Percentiles rank a stretch among this genome's conserved stretches.
These are phyloP conservation scores for Danaus plexippus DNA, from an alignment of 1,140 invertebrate genomes.

Conservation along the genomic window DNA sequence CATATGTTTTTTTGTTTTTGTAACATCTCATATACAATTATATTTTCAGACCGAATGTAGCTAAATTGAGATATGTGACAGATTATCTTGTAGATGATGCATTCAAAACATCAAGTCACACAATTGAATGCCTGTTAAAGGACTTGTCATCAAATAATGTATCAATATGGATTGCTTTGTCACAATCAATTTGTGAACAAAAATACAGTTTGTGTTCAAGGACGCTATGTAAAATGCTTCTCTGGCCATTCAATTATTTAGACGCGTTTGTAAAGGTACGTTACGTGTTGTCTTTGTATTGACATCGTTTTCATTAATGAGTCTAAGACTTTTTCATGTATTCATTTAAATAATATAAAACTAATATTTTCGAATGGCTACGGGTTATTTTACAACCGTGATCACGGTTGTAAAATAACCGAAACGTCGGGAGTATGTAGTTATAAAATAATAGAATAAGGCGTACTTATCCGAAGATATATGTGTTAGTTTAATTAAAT, in stretches of 20 bases:
- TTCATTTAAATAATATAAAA: too few relatives aligned
- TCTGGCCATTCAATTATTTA: constrained; percentile 34
- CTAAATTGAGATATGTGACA: constrained; percentile 26
- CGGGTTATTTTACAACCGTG: too few relatives aligned
- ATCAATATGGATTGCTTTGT: constrained; percentile 36
- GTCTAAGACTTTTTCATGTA: too few relatives aligned
- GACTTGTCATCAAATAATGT: constrained; percentile 23
- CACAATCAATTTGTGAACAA: constrained; percentile 29
- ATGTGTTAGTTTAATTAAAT: constrained; percentile 2
- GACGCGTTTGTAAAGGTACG: constrained; percentile 34
- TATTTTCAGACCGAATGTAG: constrained; percentile 11
- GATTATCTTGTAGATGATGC: constrained; percentile 29
- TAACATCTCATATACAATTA: neutral
- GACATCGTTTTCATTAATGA: too few relatives aligned
- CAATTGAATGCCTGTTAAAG: constrained; percentile 26
- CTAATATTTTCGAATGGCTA: too few relatives aligned
- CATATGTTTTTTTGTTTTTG: constrained; percentile 1
- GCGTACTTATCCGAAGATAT: too few relatives aligned
- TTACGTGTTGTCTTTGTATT: too few relatives aligned
- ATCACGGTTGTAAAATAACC: too few relatives aligned
- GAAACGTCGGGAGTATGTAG: too few relatives aligned
- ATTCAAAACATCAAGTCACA: constrained; percentile 13
- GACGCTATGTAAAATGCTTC: constrained; percentile 23
- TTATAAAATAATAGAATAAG: too few relatives aligned
- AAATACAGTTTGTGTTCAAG: constrained; percentile 10